Evolutionary conservation across 2,797 vertebrate genomes (phyloP).

Genomic region (Eremophila alpestris): DNA sequence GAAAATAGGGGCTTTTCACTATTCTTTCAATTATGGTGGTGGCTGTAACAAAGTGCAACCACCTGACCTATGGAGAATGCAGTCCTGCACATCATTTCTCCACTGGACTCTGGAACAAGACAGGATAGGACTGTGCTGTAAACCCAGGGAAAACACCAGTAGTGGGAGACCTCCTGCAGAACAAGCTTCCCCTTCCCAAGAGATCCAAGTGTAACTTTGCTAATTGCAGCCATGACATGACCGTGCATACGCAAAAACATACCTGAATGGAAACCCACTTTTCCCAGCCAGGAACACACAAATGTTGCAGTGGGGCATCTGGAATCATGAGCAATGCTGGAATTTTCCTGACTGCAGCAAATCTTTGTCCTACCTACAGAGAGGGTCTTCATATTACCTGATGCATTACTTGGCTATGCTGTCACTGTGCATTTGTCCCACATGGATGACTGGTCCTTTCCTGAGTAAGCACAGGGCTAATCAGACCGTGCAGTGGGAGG

Average conservation of each 20-base stretch:
- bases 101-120: not conserved
- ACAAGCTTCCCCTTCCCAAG: not conserved
- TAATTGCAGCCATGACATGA: not conserved
- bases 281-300: not conserved
- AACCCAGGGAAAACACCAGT: not conserved
- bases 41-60: not conserved
- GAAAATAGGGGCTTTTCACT: not conserved
- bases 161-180: not conserved
- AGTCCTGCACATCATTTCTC: not conserved
- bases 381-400: not conserved
- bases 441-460: not conserved
- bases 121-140: not conserved
- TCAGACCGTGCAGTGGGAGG: rapidly evolving
- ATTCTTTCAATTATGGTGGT: not conserved
- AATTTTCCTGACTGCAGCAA: not conserved
- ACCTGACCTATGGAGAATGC: not conserved
- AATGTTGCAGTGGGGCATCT: not conserved
- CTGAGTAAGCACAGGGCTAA: not conserved
- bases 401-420: rapidly evolving
- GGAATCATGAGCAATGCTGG: not conserved
- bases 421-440: not conserved
- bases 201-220: not conserved
- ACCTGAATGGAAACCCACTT: not conserved
- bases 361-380: not conserved
- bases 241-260: rapidly evolving